Conservation (phyloP, 2,797 vertebrate genomes). For the Sphaeramia orbicularis region DNA sequence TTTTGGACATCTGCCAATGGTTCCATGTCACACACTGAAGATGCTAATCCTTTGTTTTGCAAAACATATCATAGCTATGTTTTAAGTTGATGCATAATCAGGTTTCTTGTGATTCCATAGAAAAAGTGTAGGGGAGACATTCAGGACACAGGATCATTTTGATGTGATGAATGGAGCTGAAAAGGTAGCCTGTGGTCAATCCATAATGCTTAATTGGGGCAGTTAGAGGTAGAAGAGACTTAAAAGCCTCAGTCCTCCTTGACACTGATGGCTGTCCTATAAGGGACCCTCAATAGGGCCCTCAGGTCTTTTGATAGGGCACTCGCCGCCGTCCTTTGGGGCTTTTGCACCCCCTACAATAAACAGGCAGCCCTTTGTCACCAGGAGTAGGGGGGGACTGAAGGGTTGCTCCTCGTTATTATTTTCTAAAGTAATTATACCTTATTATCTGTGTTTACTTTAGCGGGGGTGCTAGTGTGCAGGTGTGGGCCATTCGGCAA, state of each 20-base stretch:
- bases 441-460: conserved; percentile 99
- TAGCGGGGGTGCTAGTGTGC: conserved; percentile 90
- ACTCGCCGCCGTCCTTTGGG: conserved; percentile 83
- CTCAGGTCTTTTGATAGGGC: conserved; percentile 82
- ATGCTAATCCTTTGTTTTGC: neutral
- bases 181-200: conserved; percentile 69
- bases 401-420: conserved; percentile 87
- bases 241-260: conserved; percentile 74
- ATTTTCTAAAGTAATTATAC: conserved; percentile 98
- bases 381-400: conserved; percentile 79
- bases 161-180: conserved; percentile 65
- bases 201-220: conserved; percentile 75
- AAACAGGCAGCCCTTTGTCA: conserved; percentile 94
- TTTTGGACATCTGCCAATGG: neutral
- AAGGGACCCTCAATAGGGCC: conserved; percentile 72
- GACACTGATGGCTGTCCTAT: conserved; percentile 75
- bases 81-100: conserved; percentile 1
- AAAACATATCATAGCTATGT: neutral
- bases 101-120: conserved; percentile 33
- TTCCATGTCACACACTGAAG: conserved; percentile 1
- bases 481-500: conserved; percentile 91
- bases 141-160: conserved; percentile 62
- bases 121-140: conserved; percentile 13
- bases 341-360: conserved; percentile 87
- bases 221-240: conserved; percentile 68